Evolutionary conservation across 2,113 vertebrate genomes (phyloP), one percentile per base, ranked within the genome.

Genomic region (Cercopithecus mona): DNA sequence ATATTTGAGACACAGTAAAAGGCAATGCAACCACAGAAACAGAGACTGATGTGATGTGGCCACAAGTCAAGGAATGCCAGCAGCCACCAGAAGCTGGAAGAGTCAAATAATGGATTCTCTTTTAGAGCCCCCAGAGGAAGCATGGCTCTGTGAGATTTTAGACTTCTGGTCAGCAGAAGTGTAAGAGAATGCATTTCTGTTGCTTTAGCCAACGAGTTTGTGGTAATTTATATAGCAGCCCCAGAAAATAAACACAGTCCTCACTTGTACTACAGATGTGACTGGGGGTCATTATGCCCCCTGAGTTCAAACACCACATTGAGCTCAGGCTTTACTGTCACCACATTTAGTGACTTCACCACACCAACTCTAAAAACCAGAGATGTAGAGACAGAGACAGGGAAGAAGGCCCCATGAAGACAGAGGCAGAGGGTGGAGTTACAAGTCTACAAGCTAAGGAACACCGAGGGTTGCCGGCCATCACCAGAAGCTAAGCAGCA

Each of bases 371-470:
- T 80, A 70, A 64, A 35, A 57, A 43, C 30, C 22, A 61, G 10
- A n/a, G 10, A 76, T 11, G 32, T 0, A 4, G 3, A 64, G 61
- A 64, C 7, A 18, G 14, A 52, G 27, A 48, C 38, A 38, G 38
- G 38, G 38, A 38, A 38, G 38, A 38, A 38, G 25, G 10, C 10
- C 59, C 43, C 1, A 2, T 5, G 70, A 66, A 83, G 61, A 68
- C 32, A 55, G 16, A 88, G 59, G 61, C 88, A 61, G 61, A 48
- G 45, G 32, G 2, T 45, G 5, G 2, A 90, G 57, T 38, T 22
- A 75, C 1, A 20, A 0, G 0, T 3, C 82, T 17, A 10, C 0
- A 59, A 23, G 61, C 4, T 0, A 13, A 80, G 40, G 55, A 16
- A 22, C 2, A 2, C 55, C 23, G 1, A 48, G 73, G 40, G 27